A percentile compares a stretch with the other conserved stretches of the same genome.
phyloP scores from a whole-genome alignment of 2,888 invertebrate species.

The Luperina nickerlii region DNA sequence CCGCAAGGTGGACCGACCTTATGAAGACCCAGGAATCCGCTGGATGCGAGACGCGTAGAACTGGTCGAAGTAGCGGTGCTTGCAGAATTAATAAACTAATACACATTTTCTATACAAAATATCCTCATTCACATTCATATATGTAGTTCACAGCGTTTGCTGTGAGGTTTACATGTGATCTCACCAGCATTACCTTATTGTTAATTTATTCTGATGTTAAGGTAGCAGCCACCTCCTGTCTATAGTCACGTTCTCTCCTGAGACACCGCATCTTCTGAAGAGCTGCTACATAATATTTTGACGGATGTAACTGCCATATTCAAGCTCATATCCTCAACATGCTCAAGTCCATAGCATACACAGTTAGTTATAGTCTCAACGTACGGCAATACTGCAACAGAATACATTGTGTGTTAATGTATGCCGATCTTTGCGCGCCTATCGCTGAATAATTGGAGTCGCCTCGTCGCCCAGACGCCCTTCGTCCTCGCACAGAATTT shows the following conservation, averaged over 20 bases:
- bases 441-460: constrained; percentile 78
- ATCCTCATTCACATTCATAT: background rate
- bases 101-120: background rate
- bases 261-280: background rate
- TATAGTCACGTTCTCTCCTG: background rate
- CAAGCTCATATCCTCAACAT: background rate
- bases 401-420: constrained; percentile 84
- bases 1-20: too few relatives aligned
- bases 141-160: background rate
- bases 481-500: constrained; percentile 22
- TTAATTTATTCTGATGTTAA: background rate
- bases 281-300: background rate
- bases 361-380: constrained; percentile 41
- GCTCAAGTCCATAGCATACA: constrained; percentile 59
- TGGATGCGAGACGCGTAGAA: too few relatives aligned
- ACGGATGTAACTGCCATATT: background rate
- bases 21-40: too few relatives aligned
- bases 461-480: constrained; percentile 21
- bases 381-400: constrained; percentile 73
- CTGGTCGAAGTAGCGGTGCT: too few relatives aligned
- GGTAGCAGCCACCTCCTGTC: background rate
- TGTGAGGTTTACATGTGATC: background rate
- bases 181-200: background rate
- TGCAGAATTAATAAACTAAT: background rate
- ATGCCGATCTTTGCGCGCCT: constrained; percentile 80